phyloP scores from a whole-genome alignment of 2,113 vertebrate species.

The Scortum barcoo region DNA sequence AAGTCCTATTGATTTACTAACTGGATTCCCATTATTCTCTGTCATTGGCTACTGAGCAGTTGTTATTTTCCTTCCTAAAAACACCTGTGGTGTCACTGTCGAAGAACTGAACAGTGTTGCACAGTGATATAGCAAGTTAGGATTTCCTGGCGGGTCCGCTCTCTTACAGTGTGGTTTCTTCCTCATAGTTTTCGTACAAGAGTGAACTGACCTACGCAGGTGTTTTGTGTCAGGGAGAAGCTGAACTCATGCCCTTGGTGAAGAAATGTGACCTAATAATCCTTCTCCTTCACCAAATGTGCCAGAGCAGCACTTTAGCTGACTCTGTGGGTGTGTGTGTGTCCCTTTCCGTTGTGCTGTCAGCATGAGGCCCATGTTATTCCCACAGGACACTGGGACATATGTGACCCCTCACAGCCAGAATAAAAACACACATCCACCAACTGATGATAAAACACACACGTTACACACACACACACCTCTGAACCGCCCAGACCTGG shows the following conservation, averaged over 20 bases:
- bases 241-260: slow-evolving; percentile 56
- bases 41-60: neutral
- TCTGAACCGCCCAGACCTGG: slow-evolving; percentile 27
- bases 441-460: neutral
- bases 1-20: no score
- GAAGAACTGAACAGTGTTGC: slow-evolving; percentile 22
- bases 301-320: slow-evolving; percentile 59
- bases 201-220: slow-evolving; percentile 49
- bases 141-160: slow-evolving; percentile 17
- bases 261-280: slow-evolving; percentile 72
- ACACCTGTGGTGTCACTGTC: slow-evolving; percentile 7
- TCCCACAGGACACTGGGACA: slow-evolving; percentile 55
- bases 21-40: neutral
- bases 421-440: slow-evolving; percentile 53
- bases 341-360: slow-evolving; percentile 50
- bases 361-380: slow-evolving; percentile 61
- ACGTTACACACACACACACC: slow-evolving; percentile 5
- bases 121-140: slow-evolving; percentile 9
- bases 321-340: slow-evolving; percentile 36
- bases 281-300: slow-evolving; percentile 68
- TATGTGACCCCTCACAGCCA: slow-evolving; percentile 60
- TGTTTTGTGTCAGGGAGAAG: slow-evolving; percentile 58
- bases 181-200: neutral
- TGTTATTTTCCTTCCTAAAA: slow-evolving; percentile 7
- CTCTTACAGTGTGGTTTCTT: slow-evolving; percentile 11